Evolutionary conservation across 2,888 invertebrate genomes (phyloP).

Genomic region (Leistus spinibarbis): DNA sequence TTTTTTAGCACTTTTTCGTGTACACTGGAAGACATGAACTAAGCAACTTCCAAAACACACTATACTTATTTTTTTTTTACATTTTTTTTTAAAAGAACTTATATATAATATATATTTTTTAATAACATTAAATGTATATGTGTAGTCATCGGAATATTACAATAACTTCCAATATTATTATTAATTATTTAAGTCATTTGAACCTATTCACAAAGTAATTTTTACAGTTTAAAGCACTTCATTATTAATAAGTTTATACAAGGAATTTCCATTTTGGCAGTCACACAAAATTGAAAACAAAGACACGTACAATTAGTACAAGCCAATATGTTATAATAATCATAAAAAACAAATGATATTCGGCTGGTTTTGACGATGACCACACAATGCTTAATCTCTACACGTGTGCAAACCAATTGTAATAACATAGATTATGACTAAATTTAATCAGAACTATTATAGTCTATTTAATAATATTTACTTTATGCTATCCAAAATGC

Average conservation of each 20-base stretch:
- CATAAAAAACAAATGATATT: background rate
- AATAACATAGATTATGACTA: slow-evolving; percentile 32
- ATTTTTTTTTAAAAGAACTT: slow-evolving; percentile 31
- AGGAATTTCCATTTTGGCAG: slow-evolving; percentile 21
- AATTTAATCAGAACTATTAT: slow-evolving; percentile 30
- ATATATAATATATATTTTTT: slow-evolving; percentile 30
- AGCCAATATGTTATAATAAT: background rate
- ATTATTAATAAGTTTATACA: slow-evolving; percentile 21
- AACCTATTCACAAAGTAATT: slow-evolving; percentile 23
- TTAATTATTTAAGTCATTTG: slow-evolving; percentile 1
- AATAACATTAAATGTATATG: slow-evolving; percentile 36
- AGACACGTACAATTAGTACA: slow-evolving; percentile 16
- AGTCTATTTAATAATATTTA: slow-evolving; percentile 24
- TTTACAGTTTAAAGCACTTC: slow-evolving; percentile 35
- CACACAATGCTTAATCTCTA: slow-evolving; percentile 34
- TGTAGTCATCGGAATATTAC: slow-evolving; percentile 34
- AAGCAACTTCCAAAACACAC: slow-evolving; percentile 50
- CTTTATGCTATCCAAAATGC: slow-evolving; percentile 36
- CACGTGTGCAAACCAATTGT: slow-evolving; percentile 37
- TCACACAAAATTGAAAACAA: slow-evolving; percentile 29
- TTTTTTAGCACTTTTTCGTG: slow-evolving; percentile 51
- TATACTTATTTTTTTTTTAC: slow-evolving; percentile 43
- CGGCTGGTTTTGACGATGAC: slow-evolving; percentile 18
- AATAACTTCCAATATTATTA: slow-evolving; percentile 7
- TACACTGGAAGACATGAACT: slow-evolving; percentile 54